These are phyloP conservation scores for Dreissena polymorpha DNA, from an alignment of 1,140 invertebrate species.

Conservation along the genomic window DNA sequence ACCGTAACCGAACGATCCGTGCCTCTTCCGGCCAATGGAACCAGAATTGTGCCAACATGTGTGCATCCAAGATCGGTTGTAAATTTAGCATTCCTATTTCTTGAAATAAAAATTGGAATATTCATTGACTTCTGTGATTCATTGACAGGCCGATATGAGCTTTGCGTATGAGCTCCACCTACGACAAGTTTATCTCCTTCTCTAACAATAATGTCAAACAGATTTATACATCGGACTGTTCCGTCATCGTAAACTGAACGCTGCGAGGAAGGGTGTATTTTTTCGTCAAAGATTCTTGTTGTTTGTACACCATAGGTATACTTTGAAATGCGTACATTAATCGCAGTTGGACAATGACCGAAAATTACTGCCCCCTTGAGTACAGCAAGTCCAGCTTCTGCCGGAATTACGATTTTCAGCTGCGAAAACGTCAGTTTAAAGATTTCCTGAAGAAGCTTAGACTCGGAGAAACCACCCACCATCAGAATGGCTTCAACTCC, in stretches of 20 bases:
- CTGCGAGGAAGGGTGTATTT: not conserved
- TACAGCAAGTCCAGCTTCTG: not conserved
- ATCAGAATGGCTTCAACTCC: conserved; percentile 1
- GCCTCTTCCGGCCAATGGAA: not conserved
- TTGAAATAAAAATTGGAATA: not conserved
- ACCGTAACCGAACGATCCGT: not conserved
- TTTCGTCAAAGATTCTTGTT: not conserved
- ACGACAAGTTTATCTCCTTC: conserved; percentile 1
- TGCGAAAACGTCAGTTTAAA: not conserved
- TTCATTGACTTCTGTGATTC: not conserved
- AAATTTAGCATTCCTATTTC: not conserved
- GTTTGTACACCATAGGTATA: conserved; percentile 33
- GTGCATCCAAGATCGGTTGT: conserved; percentile 1
- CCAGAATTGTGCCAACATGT: not conserved
- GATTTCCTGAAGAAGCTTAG: not conserved
- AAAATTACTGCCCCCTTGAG: conserved; percentile 24
- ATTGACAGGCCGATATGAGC: not conserved
- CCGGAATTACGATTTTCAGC: conserved; percentile 10
- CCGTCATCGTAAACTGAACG: not conserved
- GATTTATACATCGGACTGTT: not conserved
- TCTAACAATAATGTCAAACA: conserved; percentile 13
- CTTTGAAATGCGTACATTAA: not conserved
- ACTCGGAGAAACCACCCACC: conserved; percentile 41
- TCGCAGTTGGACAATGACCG: conserved; percentile 24
- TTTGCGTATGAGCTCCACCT: not conserved